Evolutionary conservation across 2,113 vertebrate genomes (phyloP), one percentile per base, ranked within the genome.

Genomic region (Labrus mixtus): DNA sequence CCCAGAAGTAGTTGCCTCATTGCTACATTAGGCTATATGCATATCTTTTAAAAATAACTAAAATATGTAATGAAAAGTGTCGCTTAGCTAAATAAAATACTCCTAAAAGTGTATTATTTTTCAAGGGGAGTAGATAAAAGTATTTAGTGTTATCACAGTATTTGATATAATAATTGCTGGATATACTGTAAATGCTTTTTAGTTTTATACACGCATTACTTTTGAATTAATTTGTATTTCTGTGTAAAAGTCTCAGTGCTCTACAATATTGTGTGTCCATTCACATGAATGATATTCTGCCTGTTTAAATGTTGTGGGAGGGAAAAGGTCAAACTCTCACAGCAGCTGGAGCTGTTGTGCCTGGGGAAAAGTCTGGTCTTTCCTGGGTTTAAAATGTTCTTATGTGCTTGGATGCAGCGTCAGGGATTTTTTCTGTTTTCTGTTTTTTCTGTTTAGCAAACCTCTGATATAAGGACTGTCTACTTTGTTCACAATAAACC

Each of bases 311-410:
- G 33, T 4, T 33, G n/a, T 72, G 45, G 6, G 19, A n/a, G 22
- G 64, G 51, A 63, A 77, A 78, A 81, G 19, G 63, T 85, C 62
- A 13, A 56, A 75, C 33, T 55, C 15, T 83, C 9, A 61, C 59
- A 59, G 20, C 55, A 85, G 55, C 59, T 62, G 72, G 68, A 76
- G 55, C 17, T 62, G 25, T 59, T 66, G 56, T 65, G 66, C 81
- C 57, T 19, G 54, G 22, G 54, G 68, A 76, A 76, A 82, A 78
- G 81, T 10, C n/a, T 5, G 50, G 67, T 78, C 41, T 37, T 48
- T 41, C 61, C 51, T 43, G 19, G 53, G 64, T 58, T 75, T 12
- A 63, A 66, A 73, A 57, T 43, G 29, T 29, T 51, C 10, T 64
- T 60, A 78, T 76, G 72, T 45, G n/a, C 36, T 68, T 66, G 23